phyloP scores from a whole-genome alignment of 1,140 invertebrate genomes.

The Drosophila ogumai region DNA sequence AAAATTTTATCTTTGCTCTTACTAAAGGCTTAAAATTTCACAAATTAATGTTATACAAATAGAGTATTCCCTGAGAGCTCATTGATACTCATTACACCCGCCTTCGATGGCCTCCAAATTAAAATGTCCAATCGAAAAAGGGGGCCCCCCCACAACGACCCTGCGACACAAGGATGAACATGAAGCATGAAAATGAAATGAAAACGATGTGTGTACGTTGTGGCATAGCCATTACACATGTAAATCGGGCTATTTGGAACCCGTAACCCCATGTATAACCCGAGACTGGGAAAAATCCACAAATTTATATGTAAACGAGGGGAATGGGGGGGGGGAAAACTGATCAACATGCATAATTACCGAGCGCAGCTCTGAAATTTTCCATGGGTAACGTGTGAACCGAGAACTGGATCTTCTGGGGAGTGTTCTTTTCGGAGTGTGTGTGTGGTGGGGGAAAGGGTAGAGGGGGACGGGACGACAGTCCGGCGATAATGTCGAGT shows the following conservation, averaged over 20 bases:
- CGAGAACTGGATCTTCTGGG: constrained; percentile 24
- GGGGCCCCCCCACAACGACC: constrained; percentile 11
- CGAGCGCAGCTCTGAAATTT: constrained; percentile 37
- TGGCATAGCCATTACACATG: constrained; percentile 35
- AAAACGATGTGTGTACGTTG: constrained; percentile 36
- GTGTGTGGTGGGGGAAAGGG: constrained; percentile 12
- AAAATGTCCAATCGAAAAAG: background rate
- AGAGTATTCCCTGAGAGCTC: background rate
- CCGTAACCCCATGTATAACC: constrained; percentile 9
- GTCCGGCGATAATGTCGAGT: constrained; percentile 48
- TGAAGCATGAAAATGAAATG: constrained; percentile 9
- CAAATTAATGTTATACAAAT: too few species aligned
- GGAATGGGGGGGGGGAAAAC: constrained; percentile 39
- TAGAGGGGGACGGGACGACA: background rate
- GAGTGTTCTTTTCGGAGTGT: too few species aligned
- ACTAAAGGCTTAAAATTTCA: too few species aligned
- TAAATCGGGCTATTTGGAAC: constrained; percentile 29
- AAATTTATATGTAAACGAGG: constrained; percentile 69
- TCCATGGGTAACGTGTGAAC: constrained; percentile 70
- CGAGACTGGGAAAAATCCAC: constrained; percentile 50
- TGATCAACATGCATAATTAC: constrained; percentile 67
- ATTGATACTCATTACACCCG: constrained; percentile 7
- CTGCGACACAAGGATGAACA: constrained; percentile 12
- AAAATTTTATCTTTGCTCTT: too few species aligned
- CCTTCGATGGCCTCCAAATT: background rate